Conservation (phyloP, 2,797 vertebrate species). For the Linurgus olivaceus region DNA sequence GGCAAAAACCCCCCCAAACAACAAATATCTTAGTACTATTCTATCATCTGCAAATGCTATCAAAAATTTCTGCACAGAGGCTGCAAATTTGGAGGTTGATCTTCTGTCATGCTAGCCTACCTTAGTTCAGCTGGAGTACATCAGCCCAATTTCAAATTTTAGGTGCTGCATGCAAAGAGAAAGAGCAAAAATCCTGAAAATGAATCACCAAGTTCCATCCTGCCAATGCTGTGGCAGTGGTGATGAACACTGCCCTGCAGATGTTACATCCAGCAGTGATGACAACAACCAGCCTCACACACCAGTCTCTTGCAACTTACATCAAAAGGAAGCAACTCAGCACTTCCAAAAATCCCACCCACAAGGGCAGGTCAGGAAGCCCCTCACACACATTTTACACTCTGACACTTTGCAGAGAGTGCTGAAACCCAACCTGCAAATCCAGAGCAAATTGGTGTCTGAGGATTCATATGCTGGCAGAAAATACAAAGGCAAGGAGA, state of each 20-base stretch:
- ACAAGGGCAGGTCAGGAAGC: neutral
- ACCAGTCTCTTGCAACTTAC: fast-evolving
- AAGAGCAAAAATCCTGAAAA: neutral
- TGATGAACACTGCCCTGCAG: too few relatives aligned
- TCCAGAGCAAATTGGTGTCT: fast-evolving
- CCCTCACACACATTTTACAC: fast-evolving
- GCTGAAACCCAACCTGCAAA: neutral
- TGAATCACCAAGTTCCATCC: neutral
- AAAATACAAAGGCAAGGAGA: neutral
- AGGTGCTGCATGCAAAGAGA: neutral
- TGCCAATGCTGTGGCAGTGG: neutral
- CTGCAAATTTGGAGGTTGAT: neutral
- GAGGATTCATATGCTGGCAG: neutral
- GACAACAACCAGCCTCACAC: neutral
- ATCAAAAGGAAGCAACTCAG: neutral
- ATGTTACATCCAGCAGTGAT: neutral
- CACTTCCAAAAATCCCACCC: neutral
- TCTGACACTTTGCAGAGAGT: neutral
- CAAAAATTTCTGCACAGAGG: neutral
- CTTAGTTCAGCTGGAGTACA: neutral
- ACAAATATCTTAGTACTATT: neutral
- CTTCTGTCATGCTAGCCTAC: neutral
- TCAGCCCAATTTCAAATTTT: neutral
- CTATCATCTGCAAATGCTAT: neutral
- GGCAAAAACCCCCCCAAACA: neutral